A percentile compares a stretch with the other conserved stretches of the same genome.
Conservation (phyloP, 2,888 invertebrate species). For the Cantharis lateralis region DNA sequence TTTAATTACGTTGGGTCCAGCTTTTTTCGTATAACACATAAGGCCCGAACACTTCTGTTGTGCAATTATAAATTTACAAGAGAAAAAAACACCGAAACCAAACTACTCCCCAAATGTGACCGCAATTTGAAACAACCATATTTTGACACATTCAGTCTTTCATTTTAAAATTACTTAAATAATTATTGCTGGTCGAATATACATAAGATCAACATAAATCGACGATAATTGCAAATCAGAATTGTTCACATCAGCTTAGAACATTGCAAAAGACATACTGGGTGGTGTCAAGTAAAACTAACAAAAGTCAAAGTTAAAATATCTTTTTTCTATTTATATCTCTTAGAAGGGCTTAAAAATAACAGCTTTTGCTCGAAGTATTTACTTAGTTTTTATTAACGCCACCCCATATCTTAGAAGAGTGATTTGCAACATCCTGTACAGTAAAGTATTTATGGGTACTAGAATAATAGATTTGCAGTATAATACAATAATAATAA, state of each 20-base stretch:
- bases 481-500: neutral
- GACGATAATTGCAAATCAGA: conserved; percentile 2
- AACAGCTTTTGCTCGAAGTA: no score
- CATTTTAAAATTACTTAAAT: neutral
- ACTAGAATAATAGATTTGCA: neutral
- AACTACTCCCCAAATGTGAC: neutral
- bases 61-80: conserved; percentile 4
- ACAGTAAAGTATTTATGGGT: neutral
- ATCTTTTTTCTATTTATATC: no score
- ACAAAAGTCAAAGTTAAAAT: no score
- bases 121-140: neutral
- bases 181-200: neutral
- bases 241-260: neutral
- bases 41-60: conserved; percentile 13
- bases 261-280: neutral
- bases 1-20: neutral
- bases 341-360: no score
- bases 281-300: no score
- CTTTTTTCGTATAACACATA: neutral
- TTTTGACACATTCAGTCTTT: neutral
- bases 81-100: neutral
- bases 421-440: neutral
- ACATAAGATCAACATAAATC: neutral
- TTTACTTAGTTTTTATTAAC: no score
- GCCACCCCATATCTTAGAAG: neutral